Conservation (phyloP, 2,113 vertebrate species). For the Galeopterus variegatus region DNA sequence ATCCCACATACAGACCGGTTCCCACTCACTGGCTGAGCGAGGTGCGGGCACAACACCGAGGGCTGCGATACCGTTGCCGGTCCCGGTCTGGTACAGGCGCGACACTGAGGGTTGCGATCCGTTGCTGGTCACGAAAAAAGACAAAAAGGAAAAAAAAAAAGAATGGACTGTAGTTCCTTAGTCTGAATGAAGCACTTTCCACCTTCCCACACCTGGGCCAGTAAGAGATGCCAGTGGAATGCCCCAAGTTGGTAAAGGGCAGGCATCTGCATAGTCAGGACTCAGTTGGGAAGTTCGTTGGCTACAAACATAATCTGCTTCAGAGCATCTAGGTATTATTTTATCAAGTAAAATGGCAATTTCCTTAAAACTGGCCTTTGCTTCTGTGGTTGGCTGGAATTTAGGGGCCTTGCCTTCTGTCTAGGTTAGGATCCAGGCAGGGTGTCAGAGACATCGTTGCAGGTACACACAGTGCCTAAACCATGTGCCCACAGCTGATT, state of each 20-base stretch:
- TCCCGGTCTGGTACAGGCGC: no score
- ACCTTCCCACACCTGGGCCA: neutral
- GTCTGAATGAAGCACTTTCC: neutral
- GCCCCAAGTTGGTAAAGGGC: neutral
- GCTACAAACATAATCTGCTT: neutral
- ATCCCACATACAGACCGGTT: no score
- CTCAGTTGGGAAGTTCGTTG: neutral
- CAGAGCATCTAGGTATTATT: neutral
- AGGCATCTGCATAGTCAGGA: neutral
- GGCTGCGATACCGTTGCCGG: no score
- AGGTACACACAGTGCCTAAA: neutral
- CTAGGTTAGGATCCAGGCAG: neutral
- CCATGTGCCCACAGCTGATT: neutral
- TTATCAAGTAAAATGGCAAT: conserved; percentile 36
- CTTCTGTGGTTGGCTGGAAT: neutral
- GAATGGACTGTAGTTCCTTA: neutral
- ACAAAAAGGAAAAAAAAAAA: no score
- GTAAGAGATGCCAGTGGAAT: neutral
- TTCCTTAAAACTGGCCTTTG: neutral
- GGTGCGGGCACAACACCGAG: no score
- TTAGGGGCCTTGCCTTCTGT: neutral
- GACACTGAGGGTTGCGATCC: no score
- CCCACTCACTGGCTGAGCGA: no score
- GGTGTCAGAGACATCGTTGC: neutral
- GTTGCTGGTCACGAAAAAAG: no score